phyloP scores from a whole-genome alignment of 2,113 vertebrate genomes.

The Epinephelus moara region DNA sequence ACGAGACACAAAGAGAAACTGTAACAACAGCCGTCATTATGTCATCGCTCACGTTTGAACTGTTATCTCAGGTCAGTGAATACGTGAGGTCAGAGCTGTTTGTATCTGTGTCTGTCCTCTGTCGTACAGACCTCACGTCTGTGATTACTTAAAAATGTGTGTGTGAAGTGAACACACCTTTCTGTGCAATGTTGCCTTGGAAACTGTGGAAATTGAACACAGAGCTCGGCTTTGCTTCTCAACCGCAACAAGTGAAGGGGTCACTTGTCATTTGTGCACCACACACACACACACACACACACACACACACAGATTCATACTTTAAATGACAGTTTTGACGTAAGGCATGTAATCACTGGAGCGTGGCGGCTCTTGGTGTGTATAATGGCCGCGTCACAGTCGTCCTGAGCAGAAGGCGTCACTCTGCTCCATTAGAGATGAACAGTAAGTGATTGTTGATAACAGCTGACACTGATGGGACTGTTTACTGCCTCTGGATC shows the following conservation, averaged over 20 bases:
- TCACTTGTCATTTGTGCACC: conserved; percentile 33
- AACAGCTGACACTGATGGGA: conserved; percentile 5
- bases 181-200: conserved; percentile 52
- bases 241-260: conserved; percentile 30
- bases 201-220: conserved; percentile 47
- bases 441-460: conserved; percentile 7
- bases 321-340: not conserved
- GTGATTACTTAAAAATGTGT: not conserved
- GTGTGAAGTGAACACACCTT: conserved; percentile 21
- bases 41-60: not conserved
- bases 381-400: not conserved
- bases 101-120: not conserved
- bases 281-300: conserved; percentile 22
- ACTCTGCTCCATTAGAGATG: conserved; percentile 4
- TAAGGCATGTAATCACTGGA: not conserved
- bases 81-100: not conserved
- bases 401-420: not conserved
- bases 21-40: not conserved
- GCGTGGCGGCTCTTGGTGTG: not conserved
- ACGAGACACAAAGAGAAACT: not conserved
- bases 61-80: not conserved
- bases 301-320: conserved; percentile 5
- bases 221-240: not conserved
- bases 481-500: conserved; percentile 20
- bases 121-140: not conserved